Conservation (phyloP, 2,888 invertebrate genomes). For the Drosophila quinaria region DNA sequence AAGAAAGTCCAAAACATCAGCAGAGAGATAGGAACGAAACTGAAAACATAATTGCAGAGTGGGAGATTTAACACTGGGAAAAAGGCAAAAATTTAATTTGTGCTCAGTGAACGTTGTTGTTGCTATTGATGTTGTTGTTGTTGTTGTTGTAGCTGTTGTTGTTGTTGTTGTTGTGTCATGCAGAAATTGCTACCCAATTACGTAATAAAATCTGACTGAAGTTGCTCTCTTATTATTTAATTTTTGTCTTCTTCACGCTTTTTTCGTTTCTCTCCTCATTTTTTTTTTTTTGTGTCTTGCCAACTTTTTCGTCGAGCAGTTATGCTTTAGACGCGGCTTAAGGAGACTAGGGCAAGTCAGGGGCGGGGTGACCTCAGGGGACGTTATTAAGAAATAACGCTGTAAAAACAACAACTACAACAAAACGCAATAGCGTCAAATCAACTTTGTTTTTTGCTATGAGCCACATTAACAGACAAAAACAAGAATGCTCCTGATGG, state of each 20-base stretch:
- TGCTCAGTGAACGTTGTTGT: slow-evolving; percentile 60
- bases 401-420: slow-evolving; percentile 63
- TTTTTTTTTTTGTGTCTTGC: slow-evolving; percentile 8
- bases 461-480: slow-evolving; percentile 55
- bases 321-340: slow-evolving; percentile 4
- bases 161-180: slow-evolving; percentile 55
- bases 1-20: not conserved
- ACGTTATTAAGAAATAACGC: slow-evolving; percentile 68
- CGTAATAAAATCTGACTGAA: slow-evolving; percentile 80
- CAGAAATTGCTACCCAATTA: slow-evolving; percentile 81
- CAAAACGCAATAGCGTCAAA: slow-evolving; percentile 69
- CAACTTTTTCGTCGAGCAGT: slow-evolving; percentile 26
- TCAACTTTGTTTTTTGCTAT: slow-evolving; percentile 66
- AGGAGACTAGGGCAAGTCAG: not conserved
- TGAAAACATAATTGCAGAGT: slow-evolving; percentile 6
- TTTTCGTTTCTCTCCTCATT: slow-evolving; percentile 7
- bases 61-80: slow-evolving; percentile 11
- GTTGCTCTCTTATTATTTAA: slow-evolving; percentile 80
- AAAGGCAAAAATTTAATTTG: slow-evolving; percentile 77
- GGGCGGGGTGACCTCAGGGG: not conserved
- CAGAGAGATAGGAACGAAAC: slow-evolving; percentile 2
- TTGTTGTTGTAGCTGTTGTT: slow-evolving; percentile 15
- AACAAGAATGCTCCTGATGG: not conserved
- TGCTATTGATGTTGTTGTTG: slow-evolving; percentile 36
- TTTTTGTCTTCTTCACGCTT: slow-evolving; percentile 65